Percentiles rank a stretch among this genome's conserved stretches.
These are phyloP conservation scores for Melinopterus prodromus DNA, from an alignment of 2,888 invertebrate genomes.

Conservation along the genomic window DNA sequence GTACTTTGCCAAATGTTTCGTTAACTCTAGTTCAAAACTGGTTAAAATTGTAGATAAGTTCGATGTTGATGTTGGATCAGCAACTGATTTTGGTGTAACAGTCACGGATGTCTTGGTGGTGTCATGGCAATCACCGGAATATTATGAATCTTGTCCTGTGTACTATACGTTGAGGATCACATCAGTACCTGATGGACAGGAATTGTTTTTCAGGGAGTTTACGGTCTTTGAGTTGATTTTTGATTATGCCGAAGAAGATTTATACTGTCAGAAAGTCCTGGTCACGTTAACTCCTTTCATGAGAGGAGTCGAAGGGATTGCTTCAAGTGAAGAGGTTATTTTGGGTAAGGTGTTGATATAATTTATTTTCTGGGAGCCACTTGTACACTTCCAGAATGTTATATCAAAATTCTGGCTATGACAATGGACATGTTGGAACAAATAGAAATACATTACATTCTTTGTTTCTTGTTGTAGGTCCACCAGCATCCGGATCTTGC, in stretches of 20 bases:
- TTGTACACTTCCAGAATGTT: too few species aligned
- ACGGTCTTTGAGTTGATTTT: background rate
- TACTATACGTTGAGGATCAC: background rate
- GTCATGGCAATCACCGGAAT: background rate
- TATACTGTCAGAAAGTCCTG: background rate
- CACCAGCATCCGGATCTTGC: too few species aligned
- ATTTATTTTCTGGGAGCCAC: too few species aligned
- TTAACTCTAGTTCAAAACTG: background rate
- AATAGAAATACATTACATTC: too few species aligned
- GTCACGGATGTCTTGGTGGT: background rate
- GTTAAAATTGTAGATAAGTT: background rate
- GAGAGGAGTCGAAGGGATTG: background rate
- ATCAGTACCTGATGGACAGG: background rate
- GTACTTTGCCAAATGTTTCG: background rate
- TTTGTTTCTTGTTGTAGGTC: too few species aligned
- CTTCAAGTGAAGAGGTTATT: background rate
- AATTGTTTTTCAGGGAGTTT: background rate
- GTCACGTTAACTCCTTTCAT: background rate
- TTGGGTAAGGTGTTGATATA: background rate
- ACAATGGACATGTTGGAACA: too few species aligned
- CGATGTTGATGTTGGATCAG: background rate
- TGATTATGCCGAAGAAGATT: background rate
- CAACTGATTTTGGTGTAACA: background rate
- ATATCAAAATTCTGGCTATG: too few species aligned
- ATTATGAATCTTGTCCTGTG: background rate